phyloP scores from a whole-genome alignment of 2,888 invertebrate species.

The Drosophila macrospina region DNA sequence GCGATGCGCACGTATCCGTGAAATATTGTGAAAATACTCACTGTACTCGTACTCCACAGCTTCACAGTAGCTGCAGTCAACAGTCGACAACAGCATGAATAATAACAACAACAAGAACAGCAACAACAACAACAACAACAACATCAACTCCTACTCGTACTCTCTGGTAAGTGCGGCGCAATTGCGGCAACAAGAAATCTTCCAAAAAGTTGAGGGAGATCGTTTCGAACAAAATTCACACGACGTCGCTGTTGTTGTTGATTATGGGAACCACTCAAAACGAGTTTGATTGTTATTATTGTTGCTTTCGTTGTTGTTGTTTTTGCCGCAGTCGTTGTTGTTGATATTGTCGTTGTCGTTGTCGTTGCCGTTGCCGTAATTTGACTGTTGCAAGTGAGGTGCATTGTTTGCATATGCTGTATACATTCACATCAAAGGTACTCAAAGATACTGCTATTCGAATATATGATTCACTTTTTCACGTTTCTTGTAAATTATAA shows the following conservation, averaged over 20 bases:
- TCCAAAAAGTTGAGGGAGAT: conserved; percentile 50
- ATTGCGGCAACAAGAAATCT: conserved; percentile 59
- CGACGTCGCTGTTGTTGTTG: conserved; percentile 50
- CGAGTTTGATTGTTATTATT: conserved; percentile 63
- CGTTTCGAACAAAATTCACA: conserved; percentile 69
- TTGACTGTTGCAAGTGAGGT: conserved; percentile 50
- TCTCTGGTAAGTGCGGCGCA: conserved; percentile 52
- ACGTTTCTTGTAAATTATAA: not conserved
- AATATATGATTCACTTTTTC: not conserved
- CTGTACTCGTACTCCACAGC: conserved; percentile 50
- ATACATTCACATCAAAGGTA: not conserved
- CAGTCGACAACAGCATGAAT: conserved; percentile 18
- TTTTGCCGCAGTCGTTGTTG: conserved; percentile 15
- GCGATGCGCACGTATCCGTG: conserved; percentile 76
- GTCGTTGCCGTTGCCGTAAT: conserved; percentile 45
- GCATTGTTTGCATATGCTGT: conserved; percentile 36
- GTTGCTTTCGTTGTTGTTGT: conserved; percentile 24
- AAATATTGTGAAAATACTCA: conserved; percentile 80
- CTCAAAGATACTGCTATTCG: not conserved
- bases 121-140: not conserved
- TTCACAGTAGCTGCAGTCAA: conserved; percentile 32
- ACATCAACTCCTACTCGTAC: conserved; percentile 13
- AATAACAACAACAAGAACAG: conserved; percentile 4
- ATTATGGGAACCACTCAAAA: conserved; percentile 79
- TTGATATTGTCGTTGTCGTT: conserved; percentile 24